Evolutionary conservation across 1,140 invertebrate genomes (phyloP), one percentile per base, ranked within the genome.

Genomic region (Drosophila insularis): DNA sequence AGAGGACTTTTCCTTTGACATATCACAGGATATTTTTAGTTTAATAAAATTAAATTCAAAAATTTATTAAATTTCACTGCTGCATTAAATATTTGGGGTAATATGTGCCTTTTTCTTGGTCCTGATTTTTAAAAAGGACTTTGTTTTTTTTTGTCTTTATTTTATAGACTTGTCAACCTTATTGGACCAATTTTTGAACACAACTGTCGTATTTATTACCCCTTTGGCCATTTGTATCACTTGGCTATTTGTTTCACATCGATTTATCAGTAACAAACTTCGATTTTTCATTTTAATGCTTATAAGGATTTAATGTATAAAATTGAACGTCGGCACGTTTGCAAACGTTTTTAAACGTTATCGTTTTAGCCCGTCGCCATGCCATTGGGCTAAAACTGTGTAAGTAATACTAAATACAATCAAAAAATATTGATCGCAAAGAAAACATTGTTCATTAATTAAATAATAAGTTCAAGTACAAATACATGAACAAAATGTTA

Each of bases 281-380:
- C 63, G 37, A 55, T 71, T 54, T 2, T 61, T 23, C 58, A 27
- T 40, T 63, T 60, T 78, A 86, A 87, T 78, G 74, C 53, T 75
- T 32, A 75, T 21, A 63, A 72, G 81, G 82, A 87, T 86, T 27
- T 86, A 75, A 37, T 63, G 46, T 66, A 21, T 64, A 68, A 81
- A 63, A 78, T 78, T 67, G 68, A 63, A 53, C 53, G 56, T 27
- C 61, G 55, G 61, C 67, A 78, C 19, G 65, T 80, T 65, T 76
- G 59, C 59, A 23, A 50, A 71, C 68, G 64, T 78, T 68, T 54
- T 10, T 17, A 73, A 64, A 67, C 70, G 71, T 71, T 55, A 66
- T 70, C 54, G 32, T 4, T 5, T 5, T 27, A 27, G 27, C 6
- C 59, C 50, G 40, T 32, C 63, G 67, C 43, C 11, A 39, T 31